Evolutionary conservation across 37 sponge, comb jelly and placozoan genomes (phyloP), one percentile per base, ranked within the genome.

Genomic region (Haliclona indistincta): DNA sequence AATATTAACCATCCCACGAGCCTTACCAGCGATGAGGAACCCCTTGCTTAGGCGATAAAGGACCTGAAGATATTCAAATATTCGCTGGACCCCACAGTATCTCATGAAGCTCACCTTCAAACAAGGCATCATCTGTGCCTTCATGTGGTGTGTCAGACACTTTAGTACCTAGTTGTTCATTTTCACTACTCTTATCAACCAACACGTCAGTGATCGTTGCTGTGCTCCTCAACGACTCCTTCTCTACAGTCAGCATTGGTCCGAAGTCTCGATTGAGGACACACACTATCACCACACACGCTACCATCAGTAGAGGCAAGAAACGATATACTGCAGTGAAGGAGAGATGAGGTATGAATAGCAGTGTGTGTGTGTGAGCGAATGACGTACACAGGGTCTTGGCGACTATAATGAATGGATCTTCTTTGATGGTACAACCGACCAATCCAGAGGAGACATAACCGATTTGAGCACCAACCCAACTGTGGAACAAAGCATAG

Each of bases 401-500:
- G 7, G 66, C 56, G 17, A 74, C 60, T 32, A 74, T 2, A 29
- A 71, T 47, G 56, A 82, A 82, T 11, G 83, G 58, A 38, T 70
- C 70, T 2, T 17, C 34, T 6, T 61, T 29, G 4, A 0, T 71
- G 23, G 10, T 33, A 26, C 23, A 11, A 33, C 30, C 19, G 1
- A 42, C 42, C 1, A 74, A 58, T 11, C 67, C 68, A 26, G 37
- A 32, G 32, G 20, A 19, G 2, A 74, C 43, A 41, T 73, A 65
- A 2, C 83, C 83, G 4, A 82, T 43, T 23, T 82, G 49, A 34
- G 73, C 83, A 5, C 83, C 83, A 67, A 82, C 67, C 83, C 83
- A 82, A 70, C 83, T 82, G 47, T 20, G 70, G 30, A 41, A 29
- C 37, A 19, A 2, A 13, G 32, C 8, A 67, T n/a, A n/a, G n/a